Evolutionary conservation across 2,113 vertebrate species (phyloP), one percentile per base, ranked within the genome.

Genomic region (Rallus limicola): DNA sequence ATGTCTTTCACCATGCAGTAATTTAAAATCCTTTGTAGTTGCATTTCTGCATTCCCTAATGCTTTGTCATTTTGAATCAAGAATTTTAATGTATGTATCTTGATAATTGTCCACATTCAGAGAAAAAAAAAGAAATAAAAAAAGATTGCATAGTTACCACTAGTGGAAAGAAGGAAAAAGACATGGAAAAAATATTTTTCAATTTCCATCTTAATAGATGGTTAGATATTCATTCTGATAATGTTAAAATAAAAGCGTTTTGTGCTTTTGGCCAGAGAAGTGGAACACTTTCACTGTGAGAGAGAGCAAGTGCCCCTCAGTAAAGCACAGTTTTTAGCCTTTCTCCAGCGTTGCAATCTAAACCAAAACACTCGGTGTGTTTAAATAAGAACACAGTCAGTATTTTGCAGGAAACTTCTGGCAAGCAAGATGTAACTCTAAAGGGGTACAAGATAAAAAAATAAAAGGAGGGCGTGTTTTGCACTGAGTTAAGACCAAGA

Each of bases 11-110:
- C 48, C 21, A 40, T 81, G 29, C 52, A 67, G 29, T 74, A 70
- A 84, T 80, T 52, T 84, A 46, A 84, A 72, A 82, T 78, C 42
- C 29, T 82, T 95, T 93, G 16, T 84, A 65, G 52, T 26, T 77
- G 16, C 33, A 21, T 21, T 78, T 71, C 64, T 64, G 33, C 24
- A 68, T 72, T 31, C 3, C 20, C 13, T 60, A 42, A 34, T 93
- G 42, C 46, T 92, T 92, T 95, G 34, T 62, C 65, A 64, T 75
- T 92, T 78, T 56, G 33, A 80, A 85, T 69, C 26, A 63, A 34
- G 67, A 34, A 13, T 93, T 71, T 88, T 34, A 46, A 23, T 40
- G 21, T 31, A 69, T 46, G 3, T 36, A 15, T 77, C 84, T 74
- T 58, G 38, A 44, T 62, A 91, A 87, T 62, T 80, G 15, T 55